phyloP scores from a whole-genome alignment of 2,888 invertebrate species.

The Camptogramma bilineatum region DNA sequence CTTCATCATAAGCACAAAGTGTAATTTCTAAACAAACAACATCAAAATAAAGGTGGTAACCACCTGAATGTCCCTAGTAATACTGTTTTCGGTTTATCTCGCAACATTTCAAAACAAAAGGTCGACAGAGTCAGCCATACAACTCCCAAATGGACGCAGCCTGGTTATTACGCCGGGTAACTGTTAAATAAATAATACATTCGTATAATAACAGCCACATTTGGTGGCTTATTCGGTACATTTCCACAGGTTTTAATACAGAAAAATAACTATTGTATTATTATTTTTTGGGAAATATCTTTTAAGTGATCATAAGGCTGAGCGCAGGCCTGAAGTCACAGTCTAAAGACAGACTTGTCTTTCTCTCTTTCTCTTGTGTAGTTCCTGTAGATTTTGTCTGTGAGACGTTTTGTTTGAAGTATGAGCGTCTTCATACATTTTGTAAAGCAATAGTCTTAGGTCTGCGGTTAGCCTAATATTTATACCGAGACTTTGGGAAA shows the following conservation, averaged over 20 bases:
- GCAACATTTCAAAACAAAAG: conserved; percentile 12
- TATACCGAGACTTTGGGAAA: background rate
- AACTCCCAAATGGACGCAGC: conserved; percentile 13
- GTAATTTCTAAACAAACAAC: background rate
- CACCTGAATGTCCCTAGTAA: background rate
- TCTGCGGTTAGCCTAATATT: too few species aligned
- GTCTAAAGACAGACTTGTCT: too few species aligned
- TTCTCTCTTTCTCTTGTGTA: too few species aligned
- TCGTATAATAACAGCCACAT: conserved; percentile 18
- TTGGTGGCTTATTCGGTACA: conserved; percentile 19
- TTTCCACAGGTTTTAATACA: conserved; percentile 17
- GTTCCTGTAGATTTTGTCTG: too few species aligned
- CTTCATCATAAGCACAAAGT: too few species aligned
- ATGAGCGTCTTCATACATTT: too few species aligned
- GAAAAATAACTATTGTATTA: background rate
- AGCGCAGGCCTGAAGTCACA: too few species aligned
- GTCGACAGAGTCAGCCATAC: conserved; percentile 18
- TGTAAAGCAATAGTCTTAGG: too few species aligned
- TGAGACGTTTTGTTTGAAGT: too few species aligned
- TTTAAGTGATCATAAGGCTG: background rate
- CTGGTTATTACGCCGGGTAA: conserved; percentile 20
- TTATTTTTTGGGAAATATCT: background rate
- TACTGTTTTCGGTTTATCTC: background rate
- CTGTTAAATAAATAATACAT: conserved; percentile 30
- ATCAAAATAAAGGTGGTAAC: background rate